Conservation (phyloP, 2,888 invertebrate species). For the Diachrysia chrysitis region DNA sequence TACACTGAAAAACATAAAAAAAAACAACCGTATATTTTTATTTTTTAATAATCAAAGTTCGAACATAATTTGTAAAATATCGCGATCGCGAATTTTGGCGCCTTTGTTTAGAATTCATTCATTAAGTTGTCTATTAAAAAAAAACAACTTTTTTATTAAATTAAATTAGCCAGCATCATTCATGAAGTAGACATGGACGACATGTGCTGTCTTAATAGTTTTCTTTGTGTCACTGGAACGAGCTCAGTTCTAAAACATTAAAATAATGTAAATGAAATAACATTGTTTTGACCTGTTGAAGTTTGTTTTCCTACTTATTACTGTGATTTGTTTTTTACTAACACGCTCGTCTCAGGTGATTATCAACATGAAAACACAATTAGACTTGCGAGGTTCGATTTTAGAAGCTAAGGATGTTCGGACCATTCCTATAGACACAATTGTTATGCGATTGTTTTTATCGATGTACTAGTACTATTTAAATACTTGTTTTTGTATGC, state of each 20-base stretch:
- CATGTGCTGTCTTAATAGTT: too few relatives aligned
- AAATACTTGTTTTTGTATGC: background rate
- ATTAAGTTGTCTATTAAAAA: too few relatives aligned
- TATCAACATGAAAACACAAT: background rate
- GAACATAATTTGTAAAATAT: too few relatives aligned
- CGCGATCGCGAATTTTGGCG: too few relatives aligned
- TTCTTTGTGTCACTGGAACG: too few relatives aligned
- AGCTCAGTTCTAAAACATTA: background rate
- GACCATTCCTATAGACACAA: background rate
- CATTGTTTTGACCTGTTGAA: constrained; percentile 5
- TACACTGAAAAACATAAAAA: too few relatives aligned
- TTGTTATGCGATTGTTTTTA: background rate
- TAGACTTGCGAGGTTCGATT: background rate
- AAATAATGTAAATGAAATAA: constrained; percentile 10
- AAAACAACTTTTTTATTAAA: background rate
- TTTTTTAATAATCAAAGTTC: too few relatives aligned
- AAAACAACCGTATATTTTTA: too few relatives aligned
- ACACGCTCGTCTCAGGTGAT: background rate
- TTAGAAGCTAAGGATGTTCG: background rate
- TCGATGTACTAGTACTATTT: background rate
- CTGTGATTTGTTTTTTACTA: background rate
- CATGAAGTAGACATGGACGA: background rate
- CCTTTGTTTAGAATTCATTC: background rate
- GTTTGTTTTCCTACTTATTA: constrained; percentile 3
- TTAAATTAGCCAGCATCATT: background rate